phyloP scores from a whole-genome alignment of 1,140 invertebrate species.

The Apocrypta bakeri region DNA sequence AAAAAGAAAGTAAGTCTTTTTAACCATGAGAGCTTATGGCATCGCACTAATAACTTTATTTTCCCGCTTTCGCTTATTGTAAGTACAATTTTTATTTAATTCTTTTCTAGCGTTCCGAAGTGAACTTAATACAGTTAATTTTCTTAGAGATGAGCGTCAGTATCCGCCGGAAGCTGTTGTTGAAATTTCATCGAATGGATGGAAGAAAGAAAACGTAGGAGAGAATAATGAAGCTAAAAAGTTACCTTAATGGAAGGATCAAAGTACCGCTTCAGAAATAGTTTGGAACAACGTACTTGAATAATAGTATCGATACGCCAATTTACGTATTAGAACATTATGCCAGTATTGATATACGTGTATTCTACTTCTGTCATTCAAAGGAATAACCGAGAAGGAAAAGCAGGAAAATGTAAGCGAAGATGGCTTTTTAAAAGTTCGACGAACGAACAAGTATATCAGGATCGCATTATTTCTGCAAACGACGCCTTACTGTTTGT shows the following conservation, averaged over 20 bases:
- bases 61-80: not conserved
- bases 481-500: conserved; percentile 16
- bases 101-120: not conserved
- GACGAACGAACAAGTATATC: not conserved
- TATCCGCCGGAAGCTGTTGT: not conserved
- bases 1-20: not conserved
- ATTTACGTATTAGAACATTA: too few relatives aligned
- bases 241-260: too few relatives aligned
- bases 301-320: too few relatives aligned
- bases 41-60: conserved; percentile 37
- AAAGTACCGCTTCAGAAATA: too few relatives aligned
- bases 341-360: too few relatives aligned
- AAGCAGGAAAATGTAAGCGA: not conserved
- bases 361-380: too few relatives aligned
- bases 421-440: not conserved
- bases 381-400: not conserved
- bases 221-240: not conserved
- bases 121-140: conserved; percentile 31
- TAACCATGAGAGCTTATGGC: conserved; percentile 32
- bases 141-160: not conserved
- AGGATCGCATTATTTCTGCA: conserved; percentile 21
- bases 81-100: conserved; percentile 17
- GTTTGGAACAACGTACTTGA: too few relatives aligned
- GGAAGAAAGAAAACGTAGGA: not conserved
- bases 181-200: conserved; percentile 2